Base-by-base conservation (phyloP, 1,140 invertebrate genomes). In the Halesus radiatus region DNA sequence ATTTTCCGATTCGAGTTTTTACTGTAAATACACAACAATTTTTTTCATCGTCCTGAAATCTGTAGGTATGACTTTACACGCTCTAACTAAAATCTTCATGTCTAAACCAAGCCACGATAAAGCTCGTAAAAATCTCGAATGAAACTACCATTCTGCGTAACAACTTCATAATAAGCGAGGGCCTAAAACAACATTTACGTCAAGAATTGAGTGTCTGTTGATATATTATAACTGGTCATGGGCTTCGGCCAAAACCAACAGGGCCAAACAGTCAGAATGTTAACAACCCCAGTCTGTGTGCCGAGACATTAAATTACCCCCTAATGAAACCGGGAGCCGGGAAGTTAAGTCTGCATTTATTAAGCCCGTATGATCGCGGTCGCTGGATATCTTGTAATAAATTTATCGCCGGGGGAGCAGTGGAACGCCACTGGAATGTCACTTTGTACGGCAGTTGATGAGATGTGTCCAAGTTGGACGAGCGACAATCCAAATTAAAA, bases 311-410 rank as follows among this genome's bases (percentile, higher is more conserved):
- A 83, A 83, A 83, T 83, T 83, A 83, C 70, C 74, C 78, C 79
- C 75, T 80, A 78, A 83, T 80, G 78, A 83, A 83, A 80, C 78
- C 64, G 79, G 76, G 68, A 74, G 37, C 7, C 70, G 20, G 74
- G 78, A 80, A 83, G 54, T 80, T 77, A 78, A 80, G 78, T 75
- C 81, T 74, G 81, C 53, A 80, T 83, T 83, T 83, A 83, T 83
- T 83, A 83, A 83, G 80, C 81, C 81, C 78, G 75, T 80, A 83
- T 83, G 78, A 83, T 83, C 78, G 76, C 78, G 81, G 81, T 76
- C 58, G 78, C 81, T 78, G 78, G 81, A 83, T 83, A 80, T 76
- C 78, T 83, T 72, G 81, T 75, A 82, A 83, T 83, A 83, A 83
- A 83, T 83, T 83, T 83, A 83, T 80, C 78, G 79, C 81, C 73